phyloP scores from a whole-genome alignment of 2,113 vertebrate species.

The Sturnira hondurensis region DNA sequence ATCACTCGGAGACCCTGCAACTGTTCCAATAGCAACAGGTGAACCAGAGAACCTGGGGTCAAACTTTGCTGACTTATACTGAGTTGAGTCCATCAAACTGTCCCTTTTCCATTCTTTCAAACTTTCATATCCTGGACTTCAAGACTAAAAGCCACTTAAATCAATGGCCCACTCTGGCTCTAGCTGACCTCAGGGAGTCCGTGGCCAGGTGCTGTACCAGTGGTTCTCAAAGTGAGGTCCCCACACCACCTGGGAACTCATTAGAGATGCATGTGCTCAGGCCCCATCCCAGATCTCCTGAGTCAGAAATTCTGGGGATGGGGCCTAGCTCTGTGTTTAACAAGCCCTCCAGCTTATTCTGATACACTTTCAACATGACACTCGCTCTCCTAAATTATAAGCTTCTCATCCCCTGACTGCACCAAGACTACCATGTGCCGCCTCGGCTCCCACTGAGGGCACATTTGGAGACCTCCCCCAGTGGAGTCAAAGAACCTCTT shows the following conservation, averaged over 20 bases:
- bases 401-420: background rate
- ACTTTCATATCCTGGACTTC: background rate
- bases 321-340: too few species aligned
- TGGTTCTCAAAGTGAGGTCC: background rate
- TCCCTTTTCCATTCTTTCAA: background rate
- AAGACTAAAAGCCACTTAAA: background rate
- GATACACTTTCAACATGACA: background rate
- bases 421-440: too few species aligned
- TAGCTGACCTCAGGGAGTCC: background rate
- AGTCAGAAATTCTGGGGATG: background rate
- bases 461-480: rapidly evolving
- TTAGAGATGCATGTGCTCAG: background rate
- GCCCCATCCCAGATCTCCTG: too few species aligned
- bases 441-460: rapidly evolving
- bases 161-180: background rate
- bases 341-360: background rate
- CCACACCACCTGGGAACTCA: background rate
- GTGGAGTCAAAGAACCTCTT: background rate
- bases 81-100: background rate
- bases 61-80: background rate
- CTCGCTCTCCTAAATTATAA: background rate
- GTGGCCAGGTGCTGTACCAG: background rate
- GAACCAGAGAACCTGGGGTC: background rate
- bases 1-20: background rate
- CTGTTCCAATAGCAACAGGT: background rate